Conservation (phyloP, 1,140 invertebrate genomes). For the Drosophila novamexicana region DNA sequence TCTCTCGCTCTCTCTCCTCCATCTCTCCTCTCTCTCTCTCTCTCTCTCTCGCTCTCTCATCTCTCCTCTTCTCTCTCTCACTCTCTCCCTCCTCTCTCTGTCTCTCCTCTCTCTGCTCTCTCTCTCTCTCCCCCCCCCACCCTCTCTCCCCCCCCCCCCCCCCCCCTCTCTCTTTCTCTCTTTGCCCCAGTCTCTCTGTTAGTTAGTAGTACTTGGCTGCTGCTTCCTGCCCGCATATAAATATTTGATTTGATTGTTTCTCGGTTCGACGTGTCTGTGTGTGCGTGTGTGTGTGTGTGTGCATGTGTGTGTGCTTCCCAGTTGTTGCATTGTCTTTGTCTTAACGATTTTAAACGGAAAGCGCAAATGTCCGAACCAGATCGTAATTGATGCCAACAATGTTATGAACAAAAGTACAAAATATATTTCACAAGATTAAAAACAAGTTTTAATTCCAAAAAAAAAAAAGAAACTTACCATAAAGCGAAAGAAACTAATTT, state of each 20-base stretch:
- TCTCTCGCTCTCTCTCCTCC: neutral
- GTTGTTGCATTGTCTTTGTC: constrained; percentile 32
- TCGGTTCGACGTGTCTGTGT: constrained; percentile 15
- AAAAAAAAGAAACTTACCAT: no score
- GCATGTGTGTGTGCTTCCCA: constrained; percentile 8
- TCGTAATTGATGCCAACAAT: constrained; percentile 3
- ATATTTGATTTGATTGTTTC: constrained; percentile 77
- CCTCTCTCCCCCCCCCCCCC: no score
- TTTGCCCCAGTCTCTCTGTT: constrained; percentile 18
- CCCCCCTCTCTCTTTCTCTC: neutral
- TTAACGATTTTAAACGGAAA: constrained; percentile 42
- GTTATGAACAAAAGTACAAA: neutral
- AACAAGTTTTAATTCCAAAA: neutral
- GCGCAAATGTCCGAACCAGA: constrained; percentile 30
- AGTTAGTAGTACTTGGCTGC: constrained; percentile 45
- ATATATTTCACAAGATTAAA: neutral
- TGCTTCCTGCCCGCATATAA: constrained; percentile 71
- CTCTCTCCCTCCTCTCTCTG: neutral
- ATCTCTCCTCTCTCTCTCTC: no score
- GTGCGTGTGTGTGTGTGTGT: constrained; percentile 12
- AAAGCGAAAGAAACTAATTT: no score
- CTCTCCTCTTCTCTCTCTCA: neutral
- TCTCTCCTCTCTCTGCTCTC: neutral
- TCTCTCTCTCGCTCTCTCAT: no score
- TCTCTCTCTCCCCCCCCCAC: neutral